Conservation (phyloP, 2,797 vertebrate species). For the Perodicticus potto region DNA sequence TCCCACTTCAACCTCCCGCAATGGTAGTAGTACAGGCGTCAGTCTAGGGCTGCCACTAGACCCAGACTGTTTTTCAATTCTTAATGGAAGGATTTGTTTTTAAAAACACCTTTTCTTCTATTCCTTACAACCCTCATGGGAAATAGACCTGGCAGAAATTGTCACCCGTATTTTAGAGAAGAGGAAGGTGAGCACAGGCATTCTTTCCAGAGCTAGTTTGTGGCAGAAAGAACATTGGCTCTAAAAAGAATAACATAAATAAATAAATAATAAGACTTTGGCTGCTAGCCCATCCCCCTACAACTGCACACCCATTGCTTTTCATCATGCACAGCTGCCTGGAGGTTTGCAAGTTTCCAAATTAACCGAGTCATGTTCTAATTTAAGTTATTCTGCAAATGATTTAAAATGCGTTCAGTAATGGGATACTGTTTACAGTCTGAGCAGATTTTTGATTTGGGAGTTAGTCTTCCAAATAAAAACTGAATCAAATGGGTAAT, state of each 20-base stretch:
- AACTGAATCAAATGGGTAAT: neutral
- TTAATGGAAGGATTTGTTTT: neutral
- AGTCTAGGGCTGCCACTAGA: too few species aligned
- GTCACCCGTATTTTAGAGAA: neutral
- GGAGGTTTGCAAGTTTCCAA: slow-evolving; percentile 21
- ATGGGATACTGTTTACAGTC: neutral
- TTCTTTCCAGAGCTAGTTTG: neutral
- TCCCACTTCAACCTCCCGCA: too few species aligned
- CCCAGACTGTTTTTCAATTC: neutral
- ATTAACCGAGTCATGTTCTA: slow-evolving; percentile 44
- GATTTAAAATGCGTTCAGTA: slow-evolving; percentile 17
- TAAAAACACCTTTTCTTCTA: neutral
- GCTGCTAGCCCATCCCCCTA: accelerated
- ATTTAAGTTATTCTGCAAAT: slow-evolving; percentile 25
- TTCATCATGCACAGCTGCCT: neutral
- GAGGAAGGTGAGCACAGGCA: accelerated
- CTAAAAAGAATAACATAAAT: neutral
- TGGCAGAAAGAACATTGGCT: neutral
- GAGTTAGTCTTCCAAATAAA: slow-evolving; percentile 34
- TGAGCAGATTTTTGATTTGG: slow-evolving; percentile 19
- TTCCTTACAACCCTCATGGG: neutral
- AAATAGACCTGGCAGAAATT: neutral
- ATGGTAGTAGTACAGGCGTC: too few species aligned
- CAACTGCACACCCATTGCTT: neutral
- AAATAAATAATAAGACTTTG: neutral